These are phyloP conservation scores for Chelonus insularis DNA, from an alignment of 1,140 invertebrate genomes.

Conservation along the genomic window DNA sequence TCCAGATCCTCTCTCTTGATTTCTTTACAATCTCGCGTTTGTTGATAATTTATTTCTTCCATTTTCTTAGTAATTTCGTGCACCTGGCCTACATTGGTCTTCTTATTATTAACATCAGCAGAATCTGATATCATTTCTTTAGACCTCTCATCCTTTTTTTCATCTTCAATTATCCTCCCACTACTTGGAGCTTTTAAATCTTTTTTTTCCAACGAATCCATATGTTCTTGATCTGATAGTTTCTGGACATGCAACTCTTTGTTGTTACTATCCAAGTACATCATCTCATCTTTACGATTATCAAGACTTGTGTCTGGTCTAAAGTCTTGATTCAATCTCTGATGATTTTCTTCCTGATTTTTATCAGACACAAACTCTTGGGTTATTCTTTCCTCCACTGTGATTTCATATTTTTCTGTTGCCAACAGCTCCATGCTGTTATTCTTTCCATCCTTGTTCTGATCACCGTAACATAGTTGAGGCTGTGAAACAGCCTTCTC, in stretches of 20 bases:
- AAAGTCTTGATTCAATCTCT: conserved; percentile 46
- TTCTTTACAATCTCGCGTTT: conserved; percentile 38
- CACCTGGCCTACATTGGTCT: conserved; percentile 21
- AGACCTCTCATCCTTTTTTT: conserved; percentile 40
- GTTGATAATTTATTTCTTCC: conserved; percentile 34
- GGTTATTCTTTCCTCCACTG: conserved; percentile 44
- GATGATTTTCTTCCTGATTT: conserved; percentile 36
- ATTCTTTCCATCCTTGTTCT: conserved; percentile 40
- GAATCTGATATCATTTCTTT: conserved; percentile 34
- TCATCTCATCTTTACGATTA: conserved; percentile 44
- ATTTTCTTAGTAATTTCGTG: conserved; percentile 32
- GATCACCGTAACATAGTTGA: conserved; percentile 65
- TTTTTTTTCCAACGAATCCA: conserved; percentile 19
- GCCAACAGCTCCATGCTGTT: conserved; percentile 39
- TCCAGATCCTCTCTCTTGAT: conserved; percentile 49
- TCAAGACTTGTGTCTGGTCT: conserved; percentile 52
- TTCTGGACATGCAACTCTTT: neutral
- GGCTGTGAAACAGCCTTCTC: conserved; percentile 67
- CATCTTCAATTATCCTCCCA: conserved; percentile 49
- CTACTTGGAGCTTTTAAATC: conserved; percentile 34
- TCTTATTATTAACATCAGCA: conserved; percentile 24
- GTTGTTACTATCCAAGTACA: conserved; percentile 43
- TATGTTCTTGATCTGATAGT: conserved; percentile 9
- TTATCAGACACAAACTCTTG: conserved; percentile 35
- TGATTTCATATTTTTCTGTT: conserved; percentile 54